phyloP scores from a whole-genome alignment of 1,140 invertebrate genomes.

The Dinothrombium tinctorium region DNA sequence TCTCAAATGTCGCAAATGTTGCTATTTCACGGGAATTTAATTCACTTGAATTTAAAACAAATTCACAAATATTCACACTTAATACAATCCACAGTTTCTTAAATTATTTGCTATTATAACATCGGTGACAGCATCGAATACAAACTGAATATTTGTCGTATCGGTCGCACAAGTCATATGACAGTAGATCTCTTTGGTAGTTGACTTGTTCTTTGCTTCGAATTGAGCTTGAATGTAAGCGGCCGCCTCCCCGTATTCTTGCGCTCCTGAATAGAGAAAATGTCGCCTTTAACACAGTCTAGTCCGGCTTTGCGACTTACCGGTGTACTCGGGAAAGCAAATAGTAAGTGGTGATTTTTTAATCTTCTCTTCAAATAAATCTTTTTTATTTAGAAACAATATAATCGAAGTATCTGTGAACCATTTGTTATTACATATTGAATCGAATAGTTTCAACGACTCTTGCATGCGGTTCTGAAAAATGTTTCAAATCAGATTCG shows the following conservation, averaged over 20 bases:
- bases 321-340: slow-evolving; percentile 79
- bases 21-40: too few relatives aligned
- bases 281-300: background rate
- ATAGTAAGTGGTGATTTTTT: slow-evolving; percentile 69
- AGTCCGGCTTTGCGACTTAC: slow-evolving; percentile 23
- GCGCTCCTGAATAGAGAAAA: slow-evolving; percentile 39
- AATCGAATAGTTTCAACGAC: slow-evolving; percentile 82
- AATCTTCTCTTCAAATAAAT: slow-evolving; percentile 84
- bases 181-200: slow-evolving; percentile 98
- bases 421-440: slow-evolving; percentile 95
- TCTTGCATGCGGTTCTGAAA: slow-evolving; percentile 57
- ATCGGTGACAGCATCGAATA: slow-evolving; percentile 98
- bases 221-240: slow-evolving; percentile 98
- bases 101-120: slow-evolving; percentile 99
- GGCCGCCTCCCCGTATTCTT: slow-evolving; percentile 93
- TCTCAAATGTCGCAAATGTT: too few relatives aligned
- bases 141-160: slow-evolving; percentile 99
- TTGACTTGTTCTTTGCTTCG: slow-evolving; percentile 98
- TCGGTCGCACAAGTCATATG: slow-evolving; percentile 99
- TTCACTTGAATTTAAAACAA: too few relatives aligned
- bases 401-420: slow-evolving; percentile 94
- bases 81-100: slow-evolving; percentile 91
- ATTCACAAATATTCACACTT: slow-evolving; percentile 17
- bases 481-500: slow-evolving; percentile 5
- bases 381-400: slow-evolving; percentile 87